A percentile compares a stretch with the other conserved stretches of the same genome.
Evolutionary conservation across 2,797 vertebrate species (phyloP).

Genomic region (Fratercula arctica): DNA sequence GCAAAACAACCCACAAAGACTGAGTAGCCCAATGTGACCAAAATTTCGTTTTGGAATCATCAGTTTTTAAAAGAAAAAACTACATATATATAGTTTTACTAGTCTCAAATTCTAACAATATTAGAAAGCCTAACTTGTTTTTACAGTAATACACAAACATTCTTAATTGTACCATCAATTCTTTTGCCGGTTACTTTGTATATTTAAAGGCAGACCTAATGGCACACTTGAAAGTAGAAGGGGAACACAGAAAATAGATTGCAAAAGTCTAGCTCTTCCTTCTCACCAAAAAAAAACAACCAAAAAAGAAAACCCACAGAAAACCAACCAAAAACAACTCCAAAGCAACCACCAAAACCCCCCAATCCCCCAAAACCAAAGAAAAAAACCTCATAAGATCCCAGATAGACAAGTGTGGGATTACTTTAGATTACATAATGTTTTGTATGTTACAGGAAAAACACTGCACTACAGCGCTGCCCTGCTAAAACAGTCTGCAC

Average conservation of each 20-base stretch:
- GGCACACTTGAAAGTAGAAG: neutral
- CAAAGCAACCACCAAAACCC: too few species aligned
- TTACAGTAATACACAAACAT: neutral
- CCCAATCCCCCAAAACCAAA: too few species aligned
- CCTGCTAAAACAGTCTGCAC: neutral
- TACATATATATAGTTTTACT: neutral
- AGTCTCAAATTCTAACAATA: neutral
- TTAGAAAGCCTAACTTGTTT: neutral
- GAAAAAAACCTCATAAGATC: neutral
- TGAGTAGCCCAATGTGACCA: neutral
- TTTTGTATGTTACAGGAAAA: neutral
- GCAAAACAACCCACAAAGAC: neutral
- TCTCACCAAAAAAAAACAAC: neutral
- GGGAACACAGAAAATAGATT: neutral
- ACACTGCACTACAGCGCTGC: neutral
- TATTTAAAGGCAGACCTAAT: neutral
- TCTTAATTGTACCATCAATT: neutral
- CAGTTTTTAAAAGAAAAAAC: neutral
- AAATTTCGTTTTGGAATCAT: neutral
- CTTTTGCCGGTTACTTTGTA: neutral
- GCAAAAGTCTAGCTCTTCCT: neutral
- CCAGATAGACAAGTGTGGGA: neutral
- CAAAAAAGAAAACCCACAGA: neutral
- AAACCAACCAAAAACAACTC: neutral
- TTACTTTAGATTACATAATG: neutral